Evolutionary conservation across 2,888 invertebrate species (phyloP).

Genomic region (Phragmatobia fuliginosa): DNA sequence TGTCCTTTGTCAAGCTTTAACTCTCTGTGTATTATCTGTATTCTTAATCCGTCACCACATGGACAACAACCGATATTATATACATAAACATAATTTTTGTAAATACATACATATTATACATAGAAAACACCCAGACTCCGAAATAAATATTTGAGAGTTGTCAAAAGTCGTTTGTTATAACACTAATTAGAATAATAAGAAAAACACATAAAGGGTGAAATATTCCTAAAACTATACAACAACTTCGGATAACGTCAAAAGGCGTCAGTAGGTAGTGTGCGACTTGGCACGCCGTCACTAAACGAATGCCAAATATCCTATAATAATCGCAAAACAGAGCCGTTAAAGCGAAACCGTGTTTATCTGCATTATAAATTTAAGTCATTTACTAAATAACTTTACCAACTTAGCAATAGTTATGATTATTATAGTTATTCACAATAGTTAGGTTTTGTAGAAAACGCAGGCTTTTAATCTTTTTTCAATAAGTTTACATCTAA

Average conservation of each 20-base stretch:
- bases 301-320: constrained; percentile 47
- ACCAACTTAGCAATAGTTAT: background rate
- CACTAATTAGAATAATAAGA: background rate
- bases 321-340: constrained; percentile 42
- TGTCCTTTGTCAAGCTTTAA: no score
- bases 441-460: background rate
- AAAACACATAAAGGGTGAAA: background rate
- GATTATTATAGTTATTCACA: background rate
- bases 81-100: no score
- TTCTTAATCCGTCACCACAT: no score
- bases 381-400: constrained; percentile 4
- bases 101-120: no score
- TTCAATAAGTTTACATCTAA: no score
- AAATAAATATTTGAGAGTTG: no score
- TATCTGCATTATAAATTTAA: constrained; percentile 17
- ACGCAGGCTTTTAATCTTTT: no score
- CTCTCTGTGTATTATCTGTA: no score
- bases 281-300: constrained; percentile 37
- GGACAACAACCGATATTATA: no score
- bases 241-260: constrained; percentile 5
- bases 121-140: no score
- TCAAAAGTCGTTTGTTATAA: no score
- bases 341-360: constrained; percentile 25
- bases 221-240: constrained; percentile 6
- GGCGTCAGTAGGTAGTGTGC: constrained; percentile 5